Evolutionary conservation across 53 echinoderm and acorn worm genomes (phyloP).

Genomic region (Astropecten irregularis): DNA sequence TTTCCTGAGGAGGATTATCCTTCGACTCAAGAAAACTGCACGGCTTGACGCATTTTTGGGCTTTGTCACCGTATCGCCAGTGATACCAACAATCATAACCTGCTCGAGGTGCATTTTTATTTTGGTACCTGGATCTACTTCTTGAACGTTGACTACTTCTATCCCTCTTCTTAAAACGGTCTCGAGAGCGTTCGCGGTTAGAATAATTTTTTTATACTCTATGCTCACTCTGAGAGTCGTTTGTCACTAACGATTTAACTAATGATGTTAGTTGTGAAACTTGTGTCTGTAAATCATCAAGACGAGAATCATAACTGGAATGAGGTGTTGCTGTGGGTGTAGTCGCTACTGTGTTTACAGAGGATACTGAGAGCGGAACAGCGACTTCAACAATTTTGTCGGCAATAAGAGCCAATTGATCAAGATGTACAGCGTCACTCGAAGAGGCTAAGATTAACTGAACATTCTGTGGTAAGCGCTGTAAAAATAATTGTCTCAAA

Average conservation of each 20-base stretch:
- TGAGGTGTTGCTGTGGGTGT: not conserved
- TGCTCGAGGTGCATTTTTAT: conserved; percentile 5
- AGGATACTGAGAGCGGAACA: not conserved
- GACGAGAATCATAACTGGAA: not conserved
- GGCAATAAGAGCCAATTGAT: conserved; percentile 27
- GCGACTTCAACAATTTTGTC: too few species aligned
- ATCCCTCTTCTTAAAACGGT: not conserved
- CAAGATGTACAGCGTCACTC: not conserved
- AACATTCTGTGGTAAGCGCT: too few species aligned
- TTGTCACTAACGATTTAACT: conserved; percentile 4
- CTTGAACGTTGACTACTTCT: not conserved
- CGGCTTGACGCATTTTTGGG: conserved; percentile 22
- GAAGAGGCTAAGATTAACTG: too few species aligned
- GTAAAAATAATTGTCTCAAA: too few species aligned
- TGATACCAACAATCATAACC: conserved; percentile 61
- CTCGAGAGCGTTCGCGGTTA: not conserved
- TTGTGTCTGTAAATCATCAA: not conserved
- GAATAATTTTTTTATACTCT: not conserved
- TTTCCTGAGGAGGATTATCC: conserved; percentile 37
- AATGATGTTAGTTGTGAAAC: conserved; percentile 4
- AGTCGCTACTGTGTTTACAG: not conserved
- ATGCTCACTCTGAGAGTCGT: not conserved
- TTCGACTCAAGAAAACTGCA: conserved; percentile 24
- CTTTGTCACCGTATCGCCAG: conserved; percentile 31
- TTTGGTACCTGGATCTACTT: too few species aligned